phyloP scores from a whole-genome alignment of 1,140 invertebrate species.

The Drosophila funebris region DNA sequence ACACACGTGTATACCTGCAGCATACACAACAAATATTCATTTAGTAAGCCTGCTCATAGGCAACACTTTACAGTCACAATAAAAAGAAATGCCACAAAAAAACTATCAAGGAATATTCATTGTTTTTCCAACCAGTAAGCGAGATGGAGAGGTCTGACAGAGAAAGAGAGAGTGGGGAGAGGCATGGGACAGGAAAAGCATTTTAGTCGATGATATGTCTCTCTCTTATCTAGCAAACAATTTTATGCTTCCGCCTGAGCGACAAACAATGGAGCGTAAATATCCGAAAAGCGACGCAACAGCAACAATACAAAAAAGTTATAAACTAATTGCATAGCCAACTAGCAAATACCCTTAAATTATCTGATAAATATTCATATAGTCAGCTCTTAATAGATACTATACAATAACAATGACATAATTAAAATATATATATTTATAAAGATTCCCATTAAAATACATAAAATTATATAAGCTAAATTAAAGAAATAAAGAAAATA shows the following conservation, averaged over 20 bases:
- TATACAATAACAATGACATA: too few relatives aligned
- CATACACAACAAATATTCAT: neutral
- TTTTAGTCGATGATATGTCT: conserved; percentile 76
- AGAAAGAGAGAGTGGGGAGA: neutral
- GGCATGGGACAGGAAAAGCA: conserved; percentile 49
- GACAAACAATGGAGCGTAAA: conserved; percentile 82
- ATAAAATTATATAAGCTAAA: too few relatives aligned
- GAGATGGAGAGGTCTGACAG: neutral
- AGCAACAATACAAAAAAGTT: conserved; percentile 52
- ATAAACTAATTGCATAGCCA: neutral
- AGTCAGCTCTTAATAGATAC: neutral
- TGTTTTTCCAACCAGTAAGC: conserved; percentile 34
- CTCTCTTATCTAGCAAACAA: conserved; percentile 76
- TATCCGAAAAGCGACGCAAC: conserved; percentile 73
- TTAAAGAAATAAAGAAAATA: too few relatives aligned
- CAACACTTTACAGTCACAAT: conserved; percentile 57
- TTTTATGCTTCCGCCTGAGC: conserved; percentile 81
- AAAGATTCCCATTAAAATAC: too few relatives aligned
- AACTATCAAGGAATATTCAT: conserved; percentile 50
- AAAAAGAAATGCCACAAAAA: conserved; percentile 52
- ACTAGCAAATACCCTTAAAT: neutral
- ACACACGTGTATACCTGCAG: conserved; percentile 17
- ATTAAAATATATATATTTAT: too few relatives aligned
- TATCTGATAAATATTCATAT: too few relatives aligned
- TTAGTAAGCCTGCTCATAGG: conserved; percentile 36